Conservation (phyloP, 2,797 vertebrate genomes). For the Etheostoma perlongum region DNA sequence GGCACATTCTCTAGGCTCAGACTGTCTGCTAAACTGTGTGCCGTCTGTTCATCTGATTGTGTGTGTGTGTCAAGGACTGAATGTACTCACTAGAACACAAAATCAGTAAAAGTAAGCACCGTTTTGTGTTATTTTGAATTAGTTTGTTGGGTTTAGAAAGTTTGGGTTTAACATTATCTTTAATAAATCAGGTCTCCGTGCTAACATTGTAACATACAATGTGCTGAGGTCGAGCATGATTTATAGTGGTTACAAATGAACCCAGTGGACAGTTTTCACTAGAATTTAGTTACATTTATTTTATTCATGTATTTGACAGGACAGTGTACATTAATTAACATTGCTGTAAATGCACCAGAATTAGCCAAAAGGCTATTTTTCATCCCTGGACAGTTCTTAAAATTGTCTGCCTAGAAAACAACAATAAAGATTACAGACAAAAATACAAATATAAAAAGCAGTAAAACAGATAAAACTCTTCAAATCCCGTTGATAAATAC, state of each 20-base stretch:
- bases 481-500: no score
- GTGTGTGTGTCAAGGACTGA: conserved; percentile 14
- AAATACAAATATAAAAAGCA: no score
- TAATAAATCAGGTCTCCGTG: background rate
- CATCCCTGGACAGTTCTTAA: no score
- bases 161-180: background rate
- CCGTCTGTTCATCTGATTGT: conserved; percentile 58
- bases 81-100: conserved; percentile 22
- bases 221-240: background rate
- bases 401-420: no score
- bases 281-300: no score
- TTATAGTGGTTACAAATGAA: background rate
- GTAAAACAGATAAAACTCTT: no score
- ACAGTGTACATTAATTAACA: no score
- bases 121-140: background rate
- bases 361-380: no score
- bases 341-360: no score
- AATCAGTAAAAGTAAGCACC: background rate
- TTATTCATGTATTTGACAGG: no score
- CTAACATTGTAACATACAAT: background rate
- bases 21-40: conserved; percentile 65
- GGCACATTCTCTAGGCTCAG: conserved; percentile 79
- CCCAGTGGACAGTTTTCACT: background rate
- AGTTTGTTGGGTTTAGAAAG: background rate
- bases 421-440: no score